Evolutionary conservation across 2,888 invertebrate species (phyloP).

Genomic region (Nysson spinosus): DNA sequence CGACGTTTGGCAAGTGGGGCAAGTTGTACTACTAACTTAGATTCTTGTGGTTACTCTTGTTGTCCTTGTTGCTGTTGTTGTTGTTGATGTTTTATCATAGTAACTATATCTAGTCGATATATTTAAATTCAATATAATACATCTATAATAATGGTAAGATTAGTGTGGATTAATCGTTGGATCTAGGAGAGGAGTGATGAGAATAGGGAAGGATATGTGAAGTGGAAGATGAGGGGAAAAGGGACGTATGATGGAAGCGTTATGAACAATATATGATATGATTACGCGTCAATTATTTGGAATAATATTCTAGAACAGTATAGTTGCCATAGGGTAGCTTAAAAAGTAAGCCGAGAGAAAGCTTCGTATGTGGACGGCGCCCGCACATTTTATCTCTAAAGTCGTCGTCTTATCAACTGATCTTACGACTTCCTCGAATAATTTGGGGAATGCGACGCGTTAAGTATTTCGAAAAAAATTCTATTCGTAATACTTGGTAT

Average conservation of each 20-base stretch:
- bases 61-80: not conserved
- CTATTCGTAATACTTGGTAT: no score
- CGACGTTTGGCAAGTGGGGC: conserved; percentile 76
- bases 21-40: conserved; percentile 69
- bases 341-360: conserved; percentile 67
- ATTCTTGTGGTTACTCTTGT: conserved; percentile 4
- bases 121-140: conserved; percentile 63
- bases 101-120: conserved; percentile 50
- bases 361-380: conserved; percentile 73
- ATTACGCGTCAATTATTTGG: conserved; percentile 67
- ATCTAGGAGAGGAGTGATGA: not conserved
- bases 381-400: conserved; percentile 57
- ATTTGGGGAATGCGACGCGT: conserved; percentile 30
- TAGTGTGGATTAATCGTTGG: conserved; percentile 55
- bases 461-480: not conserved
- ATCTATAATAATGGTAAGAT: conserved; percentile 63
- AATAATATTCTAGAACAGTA: conserved; percentile 64
- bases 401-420: conserved; percentile 9
- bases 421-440: conserved; percentile 31
- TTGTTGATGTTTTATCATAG: conserved; percentile 15
- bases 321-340: conserved; percentile 59
- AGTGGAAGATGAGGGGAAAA: conserved; percentile 8
- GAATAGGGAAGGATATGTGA: conserved; percentile 2
- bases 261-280: conserved; percentile 69
- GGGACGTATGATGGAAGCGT: conserved; percentile 45